Evolutionary conservation across 2,888 invertebrate genomes (phyloP).

Genomic region (Acrobasis consociella): DNA sequence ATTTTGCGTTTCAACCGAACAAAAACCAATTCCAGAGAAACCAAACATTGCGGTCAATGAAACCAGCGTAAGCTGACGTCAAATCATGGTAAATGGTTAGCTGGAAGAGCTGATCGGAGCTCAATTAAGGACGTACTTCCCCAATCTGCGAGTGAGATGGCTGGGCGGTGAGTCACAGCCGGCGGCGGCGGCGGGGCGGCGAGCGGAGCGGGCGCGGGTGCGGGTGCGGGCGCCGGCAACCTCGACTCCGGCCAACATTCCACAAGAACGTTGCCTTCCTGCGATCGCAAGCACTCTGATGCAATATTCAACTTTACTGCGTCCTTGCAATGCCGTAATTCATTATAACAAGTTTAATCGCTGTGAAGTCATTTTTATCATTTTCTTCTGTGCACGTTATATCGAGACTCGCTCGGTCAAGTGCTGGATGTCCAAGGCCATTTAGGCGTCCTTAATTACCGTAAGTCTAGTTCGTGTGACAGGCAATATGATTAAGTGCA

Average conservation of each 20-base stretch:
- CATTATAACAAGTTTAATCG: constrained; percentile 78
- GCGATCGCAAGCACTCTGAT: constrained; percentile 72
- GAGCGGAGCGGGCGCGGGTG: constrained; percentile 36
- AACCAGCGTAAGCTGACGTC: constrained; percentile 54
- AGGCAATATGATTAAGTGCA: constrained; percentile 54
- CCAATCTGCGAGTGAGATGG: constrained; percentile 57
- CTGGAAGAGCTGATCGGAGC: constrained; percentile 48
- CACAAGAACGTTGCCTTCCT: constrained; percentile 76
- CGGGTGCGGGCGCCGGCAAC: constrained; percentile 33
- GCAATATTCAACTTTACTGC: constrained; percentile 82
- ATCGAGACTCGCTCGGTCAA: constrained; percentile 44
- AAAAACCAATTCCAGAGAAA: not conserved
- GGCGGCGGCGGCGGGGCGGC: constrained; percentile 37
- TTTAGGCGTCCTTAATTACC: constrained; percentile 68
- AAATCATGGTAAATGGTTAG: constrained; percentile 46
- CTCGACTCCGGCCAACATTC: constrained; percentile 64
- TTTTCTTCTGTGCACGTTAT: constrained; percentile 65
- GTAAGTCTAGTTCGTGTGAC: constrained; percentile 53
- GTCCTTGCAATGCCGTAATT: constrained; percentile 83
- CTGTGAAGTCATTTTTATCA: constrained; percentile 69
- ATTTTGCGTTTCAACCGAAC: not conserved
- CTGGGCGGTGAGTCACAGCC: constrained; percentile 62
- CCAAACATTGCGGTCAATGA: constrained; percentile 24
- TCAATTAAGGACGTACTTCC: constrained; percentile 68
- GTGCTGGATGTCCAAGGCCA: constrained; percentile 60